Evolutionary conservation across 2,888 invertebrate genomes (phyloP).

Genomic region (Lepidochrysops patricia): DNA sequence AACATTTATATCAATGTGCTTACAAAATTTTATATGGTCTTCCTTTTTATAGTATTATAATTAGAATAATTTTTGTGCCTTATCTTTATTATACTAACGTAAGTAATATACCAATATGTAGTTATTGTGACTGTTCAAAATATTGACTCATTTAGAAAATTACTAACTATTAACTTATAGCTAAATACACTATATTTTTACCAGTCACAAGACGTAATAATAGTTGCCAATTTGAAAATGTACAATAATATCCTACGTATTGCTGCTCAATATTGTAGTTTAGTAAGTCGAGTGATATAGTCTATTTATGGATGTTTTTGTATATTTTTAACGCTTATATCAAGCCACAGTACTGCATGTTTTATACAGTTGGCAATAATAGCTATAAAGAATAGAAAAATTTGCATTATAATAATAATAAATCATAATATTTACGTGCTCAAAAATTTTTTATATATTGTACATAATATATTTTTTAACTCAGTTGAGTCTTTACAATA

Average conservation of each 20-base stretch:
- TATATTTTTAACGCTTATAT: background rate
- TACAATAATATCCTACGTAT: background rate
- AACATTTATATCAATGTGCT: no score
- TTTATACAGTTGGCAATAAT: background rate
- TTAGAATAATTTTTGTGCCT: background rate
- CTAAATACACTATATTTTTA: background rate
- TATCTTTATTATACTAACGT: background rate
- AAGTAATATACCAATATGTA: no score
- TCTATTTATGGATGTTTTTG: background rate
- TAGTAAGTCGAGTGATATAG: background rate
- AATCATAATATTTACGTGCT: background rate
- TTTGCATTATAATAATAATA: background rate
- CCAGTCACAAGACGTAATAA: background rate
- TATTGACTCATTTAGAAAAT: background rate
- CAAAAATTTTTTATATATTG: background rate
- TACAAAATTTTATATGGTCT: background rate
- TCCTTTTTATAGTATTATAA: background rate
- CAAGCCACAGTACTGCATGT: background rate
- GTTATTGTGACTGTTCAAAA: background rate
- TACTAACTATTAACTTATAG: background rate
- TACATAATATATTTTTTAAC: background rate
- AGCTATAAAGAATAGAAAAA: background rate
- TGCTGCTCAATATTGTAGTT: constrained; percentile 1
- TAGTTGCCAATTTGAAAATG: background rate
- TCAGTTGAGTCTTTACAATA: background rate